A percentile compares a stretch with the other conserved stretches of the same genome.
phyloP scores from a whole-genome alignment of 2,113 vertebrate genomes.

The Choloepus hoffmanni region DNA sequence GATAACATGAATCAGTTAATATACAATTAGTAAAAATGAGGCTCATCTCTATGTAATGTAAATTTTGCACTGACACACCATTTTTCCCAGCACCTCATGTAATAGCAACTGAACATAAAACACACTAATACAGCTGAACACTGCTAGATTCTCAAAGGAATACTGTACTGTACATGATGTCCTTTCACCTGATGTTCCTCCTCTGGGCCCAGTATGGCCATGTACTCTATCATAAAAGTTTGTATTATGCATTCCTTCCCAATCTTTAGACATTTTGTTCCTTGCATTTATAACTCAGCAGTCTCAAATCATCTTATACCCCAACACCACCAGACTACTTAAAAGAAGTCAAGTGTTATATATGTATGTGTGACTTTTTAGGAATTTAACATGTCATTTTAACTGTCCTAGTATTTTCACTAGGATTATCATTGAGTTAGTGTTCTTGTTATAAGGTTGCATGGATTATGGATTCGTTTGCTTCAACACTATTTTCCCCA shows the following conservation, averaged over 20 bases:
- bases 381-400: not conserved
- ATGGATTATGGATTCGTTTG: not conserved
- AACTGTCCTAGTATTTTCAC: not conserved
- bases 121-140: not conserved
- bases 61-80: not conserved
- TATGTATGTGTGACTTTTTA: not conserved
- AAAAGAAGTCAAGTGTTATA: not conserved
- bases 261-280: not conserved
- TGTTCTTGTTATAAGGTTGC: not conserved
- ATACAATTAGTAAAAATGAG: not conserved
- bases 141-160: not conserved
- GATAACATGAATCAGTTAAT: not conserved
- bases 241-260: not conserved
- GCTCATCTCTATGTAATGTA: not conserved
- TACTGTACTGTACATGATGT: not conserved
- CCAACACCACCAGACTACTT: not conserved
- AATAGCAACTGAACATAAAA: not conserved
- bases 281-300: not conserved
- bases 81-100: not conserved
- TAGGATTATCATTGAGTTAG: not conserved
- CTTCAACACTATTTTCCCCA: not conserved
- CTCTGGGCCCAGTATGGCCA: not conserved
- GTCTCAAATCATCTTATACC: not conserved
- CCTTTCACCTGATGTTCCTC: not conserved
- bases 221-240: conserved; percentile 13